These are phyloP conservation scores for Mormoops blainvillei DNA, from an alignment of 2,113 vertebrate genomes.

Conservation along the genomic window DNA sequence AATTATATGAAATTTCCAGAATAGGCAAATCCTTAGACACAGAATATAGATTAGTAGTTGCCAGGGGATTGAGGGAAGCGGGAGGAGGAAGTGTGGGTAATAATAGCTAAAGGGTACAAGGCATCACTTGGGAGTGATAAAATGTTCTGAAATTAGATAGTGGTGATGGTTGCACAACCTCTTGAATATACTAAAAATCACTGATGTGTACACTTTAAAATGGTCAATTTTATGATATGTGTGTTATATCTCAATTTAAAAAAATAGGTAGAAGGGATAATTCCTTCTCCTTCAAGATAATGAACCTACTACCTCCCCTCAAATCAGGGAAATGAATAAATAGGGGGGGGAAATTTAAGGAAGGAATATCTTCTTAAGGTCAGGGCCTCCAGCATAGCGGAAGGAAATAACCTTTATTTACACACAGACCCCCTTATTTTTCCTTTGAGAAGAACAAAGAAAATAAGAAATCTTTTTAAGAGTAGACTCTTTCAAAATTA, in stretches of 20 bases:
- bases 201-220: not conserved
- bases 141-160: constrained; percentile 21
- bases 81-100: not conserved
- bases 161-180: not conserved
- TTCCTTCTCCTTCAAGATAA: not conserved
- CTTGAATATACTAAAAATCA: not conserved
- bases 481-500: constrained; percentile 8
- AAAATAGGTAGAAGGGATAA: not conserved
- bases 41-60: not conserved
- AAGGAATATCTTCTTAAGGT: not conserved
- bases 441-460: not conserved
- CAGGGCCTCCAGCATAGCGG: not conserved
- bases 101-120: not conserved
- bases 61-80: not conserved
- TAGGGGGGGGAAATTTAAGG: not conserved
- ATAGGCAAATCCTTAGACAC: not conserved
- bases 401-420: constrained; percentile 4
- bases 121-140: not conserved
- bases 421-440: not conserved
- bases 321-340: not conserved
- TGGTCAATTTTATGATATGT: not conserved
- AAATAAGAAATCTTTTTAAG: not conserved
- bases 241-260: not conserved
- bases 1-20: not conserved
- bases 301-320: not conserved